phyloP scores from a whole-genome alignment of 2,113 vertebrate genomes.

The Chionomys nivalis region DNA sequence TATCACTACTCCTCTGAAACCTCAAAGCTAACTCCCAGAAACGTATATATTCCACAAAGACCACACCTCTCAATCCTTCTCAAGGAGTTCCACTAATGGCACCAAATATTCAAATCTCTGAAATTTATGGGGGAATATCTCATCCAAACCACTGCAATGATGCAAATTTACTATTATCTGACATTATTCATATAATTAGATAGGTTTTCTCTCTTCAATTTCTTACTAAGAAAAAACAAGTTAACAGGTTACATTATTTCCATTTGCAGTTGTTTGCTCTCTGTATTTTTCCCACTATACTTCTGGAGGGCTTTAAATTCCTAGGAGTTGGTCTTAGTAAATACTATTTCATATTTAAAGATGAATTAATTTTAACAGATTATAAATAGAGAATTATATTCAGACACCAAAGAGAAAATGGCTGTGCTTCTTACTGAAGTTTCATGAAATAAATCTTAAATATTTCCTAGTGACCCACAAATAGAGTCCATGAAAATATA shows the following conservation, averaged over 20 bases:
- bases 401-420: slow-evolving; percentile 10
- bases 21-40: not conserved
- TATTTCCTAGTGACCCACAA: slow-evolving; percentile 38
- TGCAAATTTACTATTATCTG: not conserved
- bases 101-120: not conserved
- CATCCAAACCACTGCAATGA: not conserved
- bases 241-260: not conserved
- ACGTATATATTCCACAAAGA: not conserved
- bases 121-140: not conserved
- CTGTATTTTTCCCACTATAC: not conserved
- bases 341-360: slow-evolving; percentile 34
- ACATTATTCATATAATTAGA: not conserved
- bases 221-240: not conserved
- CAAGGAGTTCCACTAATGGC: not conserved
- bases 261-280: not conserved
- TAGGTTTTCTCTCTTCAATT: not conserved
- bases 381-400: slow-evolving; percentile 24
- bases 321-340: not conserved
- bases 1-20: not conserved
- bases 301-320: not conserved
- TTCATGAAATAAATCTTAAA: slow-evolving; percentile 47
- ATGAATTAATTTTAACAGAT: slow-evolving; percentile 47
- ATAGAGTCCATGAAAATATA: slow-evolving; percentile 32
- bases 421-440: slow-evolving; percentile 21
- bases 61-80: not conserved